Conservation (phyloP, 2,797 vertebrate species). For the Labeo calbasu region DNA sequence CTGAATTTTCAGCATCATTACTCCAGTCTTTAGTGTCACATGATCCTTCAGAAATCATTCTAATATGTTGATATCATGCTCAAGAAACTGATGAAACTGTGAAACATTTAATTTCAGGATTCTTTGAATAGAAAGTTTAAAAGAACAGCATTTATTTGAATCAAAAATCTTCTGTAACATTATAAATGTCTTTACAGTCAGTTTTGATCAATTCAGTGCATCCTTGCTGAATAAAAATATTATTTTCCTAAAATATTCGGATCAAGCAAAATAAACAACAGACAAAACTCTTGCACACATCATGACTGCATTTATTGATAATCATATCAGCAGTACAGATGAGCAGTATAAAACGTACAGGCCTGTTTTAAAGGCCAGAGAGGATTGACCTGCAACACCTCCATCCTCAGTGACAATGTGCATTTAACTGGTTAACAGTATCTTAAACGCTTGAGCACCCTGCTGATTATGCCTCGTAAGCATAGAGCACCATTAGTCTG, state of each 20-base stretch:
- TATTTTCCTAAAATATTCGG: neutral
- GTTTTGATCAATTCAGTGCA: neutral
- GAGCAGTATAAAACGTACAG: slow-evolving; percentile 37
- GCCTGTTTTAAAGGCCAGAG: slow-evolving; percentile 66
- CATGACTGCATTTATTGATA: slow-evolving; percentile 54
- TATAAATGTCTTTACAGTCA: neutral
- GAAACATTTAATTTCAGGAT: neutral
- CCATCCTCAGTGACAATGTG: slow-evolving; percentile 39
- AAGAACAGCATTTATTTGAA: neutral
- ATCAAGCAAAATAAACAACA: neutral
- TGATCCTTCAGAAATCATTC: neutral
- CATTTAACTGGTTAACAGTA: slow-evolving; percentile 6
- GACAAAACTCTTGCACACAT: neutral
- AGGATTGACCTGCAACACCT: slow-evolving; percentile 83
- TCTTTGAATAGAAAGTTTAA: neutral
- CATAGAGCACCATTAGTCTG: slow-evolving; percentile 22
- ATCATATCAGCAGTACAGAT: slow-evolving; percentile 44
- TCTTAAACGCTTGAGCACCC: slow-evolving; percentile 12
- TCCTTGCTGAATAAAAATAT: neutral
- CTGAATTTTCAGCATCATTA: neutral
- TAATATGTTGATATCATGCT: neutral
- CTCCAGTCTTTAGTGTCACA: neutral
- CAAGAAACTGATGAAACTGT: neutral
- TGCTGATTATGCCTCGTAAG: neutral
- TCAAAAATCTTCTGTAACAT: neutral